Conservation (phyloP, 2,113 vertebrate species). For the Cairina moschata region DNA sequence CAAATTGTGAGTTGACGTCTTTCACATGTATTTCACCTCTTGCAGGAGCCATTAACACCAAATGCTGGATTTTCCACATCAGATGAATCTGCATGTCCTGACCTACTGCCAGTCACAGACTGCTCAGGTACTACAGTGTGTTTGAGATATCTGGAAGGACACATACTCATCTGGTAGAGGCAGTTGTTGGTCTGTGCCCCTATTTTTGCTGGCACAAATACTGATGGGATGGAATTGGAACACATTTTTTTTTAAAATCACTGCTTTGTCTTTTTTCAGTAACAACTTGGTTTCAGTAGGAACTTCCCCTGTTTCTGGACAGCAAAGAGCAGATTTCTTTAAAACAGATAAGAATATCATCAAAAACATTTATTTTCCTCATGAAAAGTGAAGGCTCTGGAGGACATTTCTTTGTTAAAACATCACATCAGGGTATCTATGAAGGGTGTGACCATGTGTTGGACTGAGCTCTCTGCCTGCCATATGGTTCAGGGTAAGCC, state of each 20-base stretch:
- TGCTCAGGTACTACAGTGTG: neutral
- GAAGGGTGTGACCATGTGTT: accelerated
- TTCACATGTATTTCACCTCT: neutral
- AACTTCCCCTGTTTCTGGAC: neutral
- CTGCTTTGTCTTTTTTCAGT: neutral
- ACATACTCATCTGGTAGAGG: neutral
- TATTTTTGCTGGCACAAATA: neutral
- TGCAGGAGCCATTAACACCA: neutral
- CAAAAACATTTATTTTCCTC: neutral
- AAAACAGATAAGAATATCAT: neutral
- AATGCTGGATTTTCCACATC: neutral
- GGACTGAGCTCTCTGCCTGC: neutral
- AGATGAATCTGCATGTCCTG: neutral
- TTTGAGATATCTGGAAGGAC: neutral
- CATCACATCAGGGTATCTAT: neutral
- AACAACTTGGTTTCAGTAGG: neutral
- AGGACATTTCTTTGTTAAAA: neutral
- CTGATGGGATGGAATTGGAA: neutral
- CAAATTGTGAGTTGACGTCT: neutral
- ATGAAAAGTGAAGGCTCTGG: neutral
- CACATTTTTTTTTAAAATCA: neutral
- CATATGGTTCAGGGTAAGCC: neutral
- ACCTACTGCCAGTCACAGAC: neutral
- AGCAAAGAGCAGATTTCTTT: neutral
- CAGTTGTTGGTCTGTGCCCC: neutral